phyloP scores from a whole-genome alignment of 2,888 invertebrate species.

The Phyto melanocephala region DNA sequence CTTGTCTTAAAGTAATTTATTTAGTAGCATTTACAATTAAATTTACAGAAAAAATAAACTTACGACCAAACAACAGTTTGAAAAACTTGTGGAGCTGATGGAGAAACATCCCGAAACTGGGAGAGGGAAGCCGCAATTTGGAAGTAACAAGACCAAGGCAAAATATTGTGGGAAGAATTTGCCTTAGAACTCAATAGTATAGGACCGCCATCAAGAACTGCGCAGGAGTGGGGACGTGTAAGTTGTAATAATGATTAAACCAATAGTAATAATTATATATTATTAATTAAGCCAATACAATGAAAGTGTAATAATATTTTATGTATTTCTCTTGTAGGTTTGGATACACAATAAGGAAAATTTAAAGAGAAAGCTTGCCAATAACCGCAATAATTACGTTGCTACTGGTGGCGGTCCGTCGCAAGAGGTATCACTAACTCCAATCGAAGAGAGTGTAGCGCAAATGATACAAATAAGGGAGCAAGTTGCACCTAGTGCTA shows the following conservation, averaged over 20 bases:
- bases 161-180: background rate
- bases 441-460: background rate
- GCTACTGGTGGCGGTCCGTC: background rate
- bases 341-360: background rate
- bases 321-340: background rate
- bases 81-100: conserved; percentile 3
- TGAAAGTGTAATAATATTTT: background rate
- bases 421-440: background rate
- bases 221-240: background rate
- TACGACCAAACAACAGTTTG: background rate
- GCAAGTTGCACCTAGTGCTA: background rate
- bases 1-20: background rate
- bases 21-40: background rate
- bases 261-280: background rate
- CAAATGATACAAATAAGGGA: background rate
- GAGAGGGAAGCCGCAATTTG: background rate
- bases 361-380: background rate
- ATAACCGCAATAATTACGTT: background rate
- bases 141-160: background rate
- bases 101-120: background rate
- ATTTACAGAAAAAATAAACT: background rate
- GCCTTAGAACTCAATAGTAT: background rate
- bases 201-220: background rate
- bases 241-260: background rate
- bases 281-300: background rate